Base-by-base conservation (phyloP, 2,888 invertebrate species). In the Balanococcus diminutus region DNA sequence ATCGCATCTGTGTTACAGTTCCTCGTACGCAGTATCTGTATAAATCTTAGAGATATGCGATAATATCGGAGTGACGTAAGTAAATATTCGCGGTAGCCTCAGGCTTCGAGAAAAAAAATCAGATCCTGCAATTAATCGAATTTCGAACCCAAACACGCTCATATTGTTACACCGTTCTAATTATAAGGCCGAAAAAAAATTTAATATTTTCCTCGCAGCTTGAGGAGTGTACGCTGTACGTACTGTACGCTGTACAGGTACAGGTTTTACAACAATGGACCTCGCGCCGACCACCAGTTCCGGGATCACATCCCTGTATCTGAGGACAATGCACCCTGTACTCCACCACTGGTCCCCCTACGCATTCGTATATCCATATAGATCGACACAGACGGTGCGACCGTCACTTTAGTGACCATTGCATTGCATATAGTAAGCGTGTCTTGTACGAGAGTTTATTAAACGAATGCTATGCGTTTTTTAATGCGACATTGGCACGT, bases 91-190 rank as follows among this genome's bases (percentile, higher is more conserved):
- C 61, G 3, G 28, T 3, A 14, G 11, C 61, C 28, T 6, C 4
- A 28, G 61, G 61, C 61, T 51, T 25, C 3, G 11, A 67, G 4
- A 25, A 67, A 67, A 25, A 67, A 67, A 67, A 67, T 67, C 28
- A 67, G 61, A 67, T 67, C 61, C 61, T 67, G 61, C 28, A 67
- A 67, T 28, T 67, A 67, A 67, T 67, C 61, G 28, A 28, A 67
- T n/a, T 28, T 67, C 61, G 11, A 67, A 28, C n/a, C n/a, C n/a
- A n/a, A n/a, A n/a, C n/a, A n/a, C 61, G 28, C 61, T 6, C 28
- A 67, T 67, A 67, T 67, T 67, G 61, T 67, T 67, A 67, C 61
- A 28, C 61, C 1, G 11, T 28, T 67, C 61, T 67, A 67, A 67
- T 67, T 28, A 67, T 67, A 67, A 67, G 22, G n/a, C 61, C 61